Evolutionary conservation across 2,797 vertebrate genomes (phyloP).

Genomic region (Australoheros facetus): DNA sequence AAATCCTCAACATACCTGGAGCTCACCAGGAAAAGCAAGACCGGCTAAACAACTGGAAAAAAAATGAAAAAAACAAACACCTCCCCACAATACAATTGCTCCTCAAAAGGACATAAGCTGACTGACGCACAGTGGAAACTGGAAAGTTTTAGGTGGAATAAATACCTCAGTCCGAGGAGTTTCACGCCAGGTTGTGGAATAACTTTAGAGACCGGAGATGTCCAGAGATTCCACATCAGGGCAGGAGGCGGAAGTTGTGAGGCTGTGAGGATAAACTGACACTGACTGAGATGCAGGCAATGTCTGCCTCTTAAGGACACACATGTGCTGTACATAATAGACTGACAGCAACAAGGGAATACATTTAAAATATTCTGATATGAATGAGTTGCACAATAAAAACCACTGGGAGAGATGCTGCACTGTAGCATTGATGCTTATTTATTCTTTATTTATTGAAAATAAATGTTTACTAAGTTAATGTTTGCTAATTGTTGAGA

Average conservation of each 20-base stretch:
- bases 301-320: constrained; percentile 1
- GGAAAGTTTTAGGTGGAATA: constrained; percentile 17
- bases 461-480: constrained; percentile 19
- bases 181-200: constrained; percentile 6
- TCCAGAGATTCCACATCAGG: not conserved
- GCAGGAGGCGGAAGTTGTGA: constrained; percentile 24
- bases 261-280: constrained; percentile 22
- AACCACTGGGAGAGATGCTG: constrained; percentile 28
- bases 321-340: constrained; percentile 8
- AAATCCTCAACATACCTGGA: constrained; percentile 81
- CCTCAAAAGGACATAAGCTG: constrained; percentile 16
- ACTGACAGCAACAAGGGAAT: not conserved
- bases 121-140: constrained; percentile 12
- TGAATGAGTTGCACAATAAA: constrained; percentile 37
- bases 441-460: constrained; percentile 74
- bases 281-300: not conserved
- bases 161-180: constrained; percentile 21
- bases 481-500: constrained; percentile 25
- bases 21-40: constrained; percentile 65
- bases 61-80: not conserved
- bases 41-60: constrained; percentile 26
- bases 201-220: not conserved
- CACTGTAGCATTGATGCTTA: constrained; percentile 40
- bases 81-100: not conserved
- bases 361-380: not conserved